Evolutionary conservation across 2,113 vertebrate species (phyloP), one percentile per base, ranked within the genome.

Genomic region (Origma solitaria): DNA sequence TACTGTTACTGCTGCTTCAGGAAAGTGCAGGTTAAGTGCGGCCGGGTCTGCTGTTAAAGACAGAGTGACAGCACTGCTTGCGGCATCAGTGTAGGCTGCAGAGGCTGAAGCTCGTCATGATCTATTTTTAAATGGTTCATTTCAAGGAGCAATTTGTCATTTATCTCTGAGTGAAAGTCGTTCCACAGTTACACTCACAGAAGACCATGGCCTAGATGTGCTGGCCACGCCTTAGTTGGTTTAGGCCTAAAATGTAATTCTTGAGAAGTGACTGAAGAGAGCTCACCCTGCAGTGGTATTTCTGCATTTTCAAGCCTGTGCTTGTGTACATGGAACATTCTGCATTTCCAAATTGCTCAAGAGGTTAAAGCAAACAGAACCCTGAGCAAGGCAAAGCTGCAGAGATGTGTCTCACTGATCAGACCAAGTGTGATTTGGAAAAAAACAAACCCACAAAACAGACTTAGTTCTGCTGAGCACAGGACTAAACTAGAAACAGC

Each of bases 351-450:
- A 78, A 86, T 33, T 71, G 64, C 37, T 80, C 71, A 56, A 86
- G 44, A 88, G 20, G 87, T 60, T 80, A 80, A 93, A 95, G 68
- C 64, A 94, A 88, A 75, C 44, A 82, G 79, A 88, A 73, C 25
- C 30, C 47, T 51, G 68, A 10, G 9, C 58, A 90, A 93, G 60
- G 35, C 72, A 93, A 75, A 92, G 81, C 73, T 84, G 42, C 72
- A 91, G 69, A 94, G 69, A 79, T 60, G 28, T 82, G 23, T 89
- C 69, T 87, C 53, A 56, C 73, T 68, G 81, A 94, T 92, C 49
- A 83, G 38, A 90, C 18, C 76, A 86, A 81, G 69, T 45, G 69
- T 30, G 77, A 95, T 75, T 37, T 89, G 73, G 77, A 19, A 70
- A 81, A 88, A 92, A 17, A 0, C 76, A 92, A 96, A 47, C 33